Evolutionary conservation across 37 sponge, comb jelly and placozoan species (phyloP).

Genomic region (Theonella swinhoei): DNA sequence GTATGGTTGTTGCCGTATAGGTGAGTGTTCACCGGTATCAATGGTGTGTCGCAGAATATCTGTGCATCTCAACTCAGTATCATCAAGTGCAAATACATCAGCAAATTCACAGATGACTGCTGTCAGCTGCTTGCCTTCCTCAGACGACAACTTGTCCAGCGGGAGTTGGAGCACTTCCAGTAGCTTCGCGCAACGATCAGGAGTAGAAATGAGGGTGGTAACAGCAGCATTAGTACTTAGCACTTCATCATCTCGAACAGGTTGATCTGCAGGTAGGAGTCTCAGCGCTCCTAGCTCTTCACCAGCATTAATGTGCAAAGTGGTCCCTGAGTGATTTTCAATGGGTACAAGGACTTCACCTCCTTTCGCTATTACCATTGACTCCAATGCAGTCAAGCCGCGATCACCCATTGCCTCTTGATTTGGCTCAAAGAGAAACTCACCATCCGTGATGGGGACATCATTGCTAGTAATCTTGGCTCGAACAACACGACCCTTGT

Average conservation of each 20-base stretch:
- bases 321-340: background rate
- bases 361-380: background rate
- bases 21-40: conserved; percentile 37
- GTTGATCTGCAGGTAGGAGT: background rate
- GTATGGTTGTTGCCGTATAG: conserved; percentile 36
- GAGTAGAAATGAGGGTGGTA: background rate
- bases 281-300: background rate
- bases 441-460: background rate
- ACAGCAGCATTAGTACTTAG: background rate
- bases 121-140: background rate
- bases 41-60: conserved; percentile 27
- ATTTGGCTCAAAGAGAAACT: conserved; percentile 18
- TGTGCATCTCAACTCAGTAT: conserved; percentile 51
- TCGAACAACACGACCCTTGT: background rate
- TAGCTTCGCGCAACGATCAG: background rate
- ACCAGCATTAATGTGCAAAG: background rate
- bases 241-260: background rate
- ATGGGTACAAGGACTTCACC: background rate
- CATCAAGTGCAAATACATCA: conserved; percentile 48
- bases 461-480: background rate
- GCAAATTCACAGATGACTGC: background rate
- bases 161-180: background rate
- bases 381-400: background rate
- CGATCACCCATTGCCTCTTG: background rate
- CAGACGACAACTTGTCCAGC: background rate